Conservation (phyloP, 2,888 invertebrate species). For the Dryobotodes eremita region DNA sequence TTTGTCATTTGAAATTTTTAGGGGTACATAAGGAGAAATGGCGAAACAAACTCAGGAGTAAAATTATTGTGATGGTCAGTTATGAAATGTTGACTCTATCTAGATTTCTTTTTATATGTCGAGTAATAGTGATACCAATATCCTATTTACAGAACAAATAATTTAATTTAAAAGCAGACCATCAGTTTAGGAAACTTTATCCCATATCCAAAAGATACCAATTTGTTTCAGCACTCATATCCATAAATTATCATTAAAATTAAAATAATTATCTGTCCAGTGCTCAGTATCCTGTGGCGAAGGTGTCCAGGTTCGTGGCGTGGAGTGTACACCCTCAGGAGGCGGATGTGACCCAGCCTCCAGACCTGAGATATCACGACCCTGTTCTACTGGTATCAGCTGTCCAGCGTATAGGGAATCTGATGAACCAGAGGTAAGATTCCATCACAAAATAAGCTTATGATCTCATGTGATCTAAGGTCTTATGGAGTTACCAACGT, state of each 20-base stretch:
- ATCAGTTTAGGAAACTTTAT: no score
- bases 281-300: slow-evolving; percentile 98
- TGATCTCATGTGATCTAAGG: neutral
- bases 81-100: neutral
- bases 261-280: slow-evolving; percentile 84
- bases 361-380: slow-evolving; percentile 93
- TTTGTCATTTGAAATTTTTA: neutral
- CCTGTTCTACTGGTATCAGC: slow-evolving; percentile 94
- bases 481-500: neutral
- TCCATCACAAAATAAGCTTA: neutral
- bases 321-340: slow-evolving; percentile 94
- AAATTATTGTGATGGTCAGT: neutral
- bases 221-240: neutral
- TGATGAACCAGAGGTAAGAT: slow-evolving; percentile 83
- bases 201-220: neutral
- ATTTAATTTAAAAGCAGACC: no score
- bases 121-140: neutral
- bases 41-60: no score
- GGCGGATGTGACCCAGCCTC: slow-evolving; percentile 92
- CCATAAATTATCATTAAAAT: neutral
- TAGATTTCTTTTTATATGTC: neutral
- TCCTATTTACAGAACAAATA: neutral
- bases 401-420: slow-evolving; percentile 91
- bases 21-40: no score
- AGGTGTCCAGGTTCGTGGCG: slow-evolving; percentile 95